A percentile compares a stretch with the other conserved stretches of the same genome.
Conservation (phyloP, 2,113 vertebrate genomes). For the Himantopus leucocephalus region DNA sequence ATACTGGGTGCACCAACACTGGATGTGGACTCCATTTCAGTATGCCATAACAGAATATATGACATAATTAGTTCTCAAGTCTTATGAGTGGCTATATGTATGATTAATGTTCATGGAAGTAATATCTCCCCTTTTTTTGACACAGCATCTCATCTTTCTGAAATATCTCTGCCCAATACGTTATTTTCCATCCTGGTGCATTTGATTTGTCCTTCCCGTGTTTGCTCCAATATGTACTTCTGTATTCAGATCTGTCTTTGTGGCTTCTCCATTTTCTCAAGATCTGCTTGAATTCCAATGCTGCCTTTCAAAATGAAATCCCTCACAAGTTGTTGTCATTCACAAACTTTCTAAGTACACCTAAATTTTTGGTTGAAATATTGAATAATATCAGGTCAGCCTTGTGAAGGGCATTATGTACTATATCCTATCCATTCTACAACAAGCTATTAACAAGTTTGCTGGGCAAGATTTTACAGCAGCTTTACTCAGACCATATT, state of each 20-base stretch:
- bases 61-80: background rate
- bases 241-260: background rate
- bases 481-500: slow-evolving; percentile 1
- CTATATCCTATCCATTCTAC: background rate
- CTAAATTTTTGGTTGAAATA: background rate
- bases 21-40: background rate
- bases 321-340: background rate
- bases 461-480: background rate
- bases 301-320: background rate
- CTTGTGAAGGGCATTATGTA: background rate
- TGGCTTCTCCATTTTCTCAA: background rate
- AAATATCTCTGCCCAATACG: background rate
- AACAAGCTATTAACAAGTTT: background rate
- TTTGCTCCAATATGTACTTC: background rate
- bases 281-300: background rate
- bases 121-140: background rate
- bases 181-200: background rate
- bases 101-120: background rate
- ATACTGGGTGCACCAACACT: background rate
- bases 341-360: background rate
- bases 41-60: background rate
- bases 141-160: background rate
- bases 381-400: background rate
- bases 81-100: background rate
- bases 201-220: background rate